Evolutionary conservation across 1,140 invertebrate genomes (phyloP).

Genomic region (Eubasilissa regina): DNA sequence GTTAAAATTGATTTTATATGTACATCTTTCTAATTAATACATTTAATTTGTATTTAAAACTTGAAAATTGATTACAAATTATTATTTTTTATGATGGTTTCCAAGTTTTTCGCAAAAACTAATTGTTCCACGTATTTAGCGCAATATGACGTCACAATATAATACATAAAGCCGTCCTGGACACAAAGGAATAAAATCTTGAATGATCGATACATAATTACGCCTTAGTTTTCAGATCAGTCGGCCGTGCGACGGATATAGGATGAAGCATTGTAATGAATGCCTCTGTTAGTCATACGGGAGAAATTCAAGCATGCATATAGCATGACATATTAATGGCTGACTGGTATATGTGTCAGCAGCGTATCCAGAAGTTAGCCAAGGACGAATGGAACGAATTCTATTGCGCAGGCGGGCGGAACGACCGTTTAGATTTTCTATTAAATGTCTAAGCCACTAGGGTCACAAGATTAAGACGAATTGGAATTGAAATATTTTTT

Average conservation of each 20-base stretch:
- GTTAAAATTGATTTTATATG: no score
- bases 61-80: no score
- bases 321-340: constrained; percentile 53
- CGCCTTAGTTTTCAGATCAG: constrained; percentile 20
- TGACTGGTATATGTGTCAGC: constrained; percentile 53
- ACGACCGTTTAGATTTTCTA: constrained; percentile 8
- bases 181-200: constrained; percentile 16
- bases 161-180: not conserved
- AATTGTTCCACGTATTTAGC: no score
- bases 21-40: no score
- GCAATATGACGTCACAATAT: no score
- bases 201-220: constrained; percentile 19
- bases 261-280: constrained; percentile 46
- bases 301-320: constrained; percentile 53
- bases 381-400: constrained; percentile 29
- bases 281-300: constrained; percentile 47
- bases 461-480: no score
- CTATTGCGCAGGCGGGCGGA: constrained; percentile 9
- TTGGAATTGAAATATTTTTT: no score
- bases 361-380: constrained; percentile 42
- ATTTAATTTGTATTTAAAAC: no score
- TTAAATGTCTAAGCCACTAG: no score
- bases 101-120: no score
- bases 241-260: constrained; percentile 23
- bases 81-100: no score